These are phyloP conservation scores for Teleogryllus oceanicus DNA, from an alignment of 2,888 invertebrate genomes.

Conservation along the genomic window DNA sequence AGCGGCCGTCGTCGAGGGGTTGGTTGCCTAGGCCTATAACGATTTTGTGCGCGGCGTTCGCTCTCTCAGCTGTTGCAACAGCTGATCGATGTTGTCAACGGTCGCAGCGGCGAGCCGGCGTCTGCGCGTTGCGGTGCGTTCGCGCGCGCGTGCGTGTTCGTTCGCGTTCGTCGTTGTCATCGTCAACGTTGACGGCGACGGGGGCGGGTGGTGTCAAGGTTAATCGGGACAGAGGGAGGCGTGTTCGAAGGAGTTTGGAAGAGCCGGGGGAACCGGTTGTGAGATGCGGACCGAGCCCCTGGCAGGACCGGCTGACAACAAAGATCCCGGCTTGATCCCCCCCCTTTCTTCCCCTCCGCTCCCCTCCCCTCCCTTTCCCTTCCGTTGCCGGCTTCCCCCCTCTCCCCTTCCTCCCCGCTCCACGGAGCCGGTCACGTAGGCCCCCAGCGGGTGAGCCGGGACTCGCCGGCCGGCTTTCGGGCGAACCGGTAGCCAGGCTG, in stretches of 20 bases:
- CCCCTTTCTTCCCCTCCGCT: slow-evolving; percentile 23
- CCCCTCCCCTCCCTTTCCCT: slow-evolving; percentile 8
- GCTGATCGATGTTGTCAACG: slow-evolving; percentile 28
- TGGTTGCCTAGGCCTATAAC: slow-evolving; percentile 25
- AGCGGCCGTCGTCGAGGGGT: neutral
- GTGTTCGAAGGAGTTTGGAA: neutral
- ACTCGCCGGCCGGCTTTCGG: neutral
- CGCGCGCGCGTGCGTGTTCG: too few relatives aligned
- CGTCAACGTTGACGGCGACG: too few relatives aligned
- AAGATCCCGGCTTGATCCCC: neutral
- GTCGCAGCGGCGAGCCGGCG: too few relatives aligned
- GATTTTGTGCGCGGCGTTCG: slow-evolving; percentile 26
- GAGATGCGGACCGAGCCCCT: slow-evolving; percentile 11
- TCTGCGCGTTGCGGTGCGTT: too few relatives aligned
- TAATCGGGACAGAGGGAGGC: neutral
- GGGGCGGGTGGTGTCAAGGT: neutral
- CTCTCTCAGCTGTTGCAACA: slow-evolving; percentile 28
- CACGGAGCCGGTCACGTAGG: too few relatives aligned
- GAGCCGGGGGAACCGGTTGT: neutral
- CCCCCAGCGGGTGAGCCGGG: too few relatives aligned
- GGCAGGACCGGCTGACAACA: slow-evolving; percentile 3
- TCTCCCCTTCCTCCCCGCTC: too few relatives aligned
- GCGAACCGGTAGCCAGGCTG: neutral
- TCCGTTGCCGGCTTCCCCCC: neutral
- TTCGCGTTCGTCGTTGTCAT: too few relatives aligned